Evolutionary conservation across 2,888 invertebrate genomes (phyloP).

Genomic region (Caenorhabditis sp.): DNA sequence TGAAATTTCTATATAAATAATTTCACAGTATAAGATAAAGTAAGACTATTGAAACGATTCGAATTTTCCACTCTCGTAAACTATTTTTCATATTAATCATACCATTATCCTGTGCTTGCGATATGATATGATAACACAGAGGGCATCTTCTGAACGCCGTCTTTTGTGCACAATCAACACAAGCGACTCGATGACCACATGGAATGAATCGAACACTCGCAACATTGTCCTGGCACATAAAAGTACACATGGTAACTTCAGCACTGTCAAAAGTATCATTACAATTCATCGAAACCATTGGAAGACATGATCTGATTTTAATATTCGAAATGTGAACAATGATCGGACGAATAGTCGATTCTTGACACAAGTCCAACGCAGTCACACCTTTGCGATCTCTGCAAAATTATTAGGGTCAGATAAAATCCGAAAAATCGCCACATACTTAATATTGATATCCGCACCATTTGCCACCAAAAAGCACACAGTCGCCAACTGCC

Average conservation of each 20-base stretch:
- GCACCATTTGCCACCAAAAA: slow-evolving; percentile 48
- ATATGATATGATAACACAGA: slow-evolving; percentile 42
- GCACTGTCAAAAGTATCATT: slow-evolving; percentile 41
- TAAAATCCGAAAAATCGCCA: not conserved
- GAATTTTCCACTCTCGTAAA: too few relatives aligned
- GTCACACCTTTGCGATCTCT: slow-evolving; percentile 37
- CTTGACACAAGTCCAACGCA: slow-evolving; percentile 31
- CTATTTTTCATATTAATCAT: not conserved
- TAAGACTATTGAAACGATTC: too few relatives aligned
- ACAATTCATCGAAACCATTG: slow-evolving; percentile 27
- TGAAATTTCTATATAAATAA: too few relatives aligned
- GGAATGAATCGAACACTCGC: slow-evolving; percentile 55
- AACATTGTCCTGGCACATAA: slow-evolving; percentile 50
- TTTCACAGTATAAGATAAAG: too few relatives aligned
- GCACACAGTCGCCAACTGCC: slow-evolving; percentile 49
- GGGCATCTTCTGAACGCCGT: slow-evolving; percentile 46
- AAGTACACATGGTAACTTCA: slow-evolving; percentile 54
- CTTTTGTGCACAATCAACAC: slow-evolving; percentile 45
- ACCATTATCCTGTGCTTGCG: slow-evolving; percentile 18
- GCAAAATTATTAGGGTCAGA: not conserved
- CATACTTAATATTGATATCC: slow-evolving; percentile 41
- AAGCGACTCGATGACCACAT: slow-evolving; percentile 57
- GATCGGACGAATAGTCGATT: slow-evolving; percentile 23
- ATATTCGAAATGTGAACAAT: slow-evolving; percentile 24
- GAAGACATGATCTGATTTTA: slow-evolving; percentile 39